These are phyloP conservation scores for Adrianichthys oophorus DNA, from an alignment of 2,797 vertebrate genomes.

Conservation along the genomic window DNA sequence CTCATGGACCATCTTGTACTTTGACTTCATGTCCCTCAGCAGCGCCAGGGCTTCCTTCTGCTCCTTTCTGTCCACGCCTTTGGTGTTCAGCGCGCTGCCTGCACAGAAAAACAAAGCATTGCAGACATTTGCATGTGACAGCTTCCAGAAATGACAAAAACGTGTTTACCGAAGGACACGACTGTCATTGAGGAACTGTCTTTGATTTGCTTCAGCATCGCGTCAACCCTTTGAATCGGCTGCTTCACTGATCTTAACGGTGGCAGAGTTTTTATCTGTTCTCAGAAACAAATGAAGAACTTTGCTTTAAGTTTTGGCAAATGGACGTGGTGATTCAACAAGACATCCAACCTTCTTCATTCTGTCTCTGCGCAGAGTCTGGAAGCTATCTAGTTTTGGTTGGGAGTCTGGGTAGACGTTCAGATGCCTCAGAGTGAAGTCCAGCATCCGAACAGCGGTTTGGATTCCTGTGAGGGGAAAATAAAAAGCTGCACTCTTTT, in stretches of 20 bases:
- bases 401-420: conserved; percentile 73
- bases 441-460: conserved; percentile 78
- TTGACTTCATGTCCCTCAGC: conserved; percentile 69
- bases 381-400: conserved; percentile 69
- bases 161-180: conserved; percentile 61
- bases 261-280: conserved; percentile 58
- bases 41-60: conserved; percentile 62
- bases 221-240: conserved; percentile 49
- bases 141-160: neutral
- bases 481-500: conserved; percentile 12
- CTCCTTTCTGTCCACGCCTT: conserved; percentile 39
- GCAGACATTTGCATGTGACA: neutral
- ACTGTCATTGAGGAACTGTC: conserved; percentile 48
- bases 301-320: conserved; percentile 8
- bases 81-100: conserved; percentile 50
- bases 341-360: conserved; percentile 72
- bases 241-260: conserved; percentile 40
- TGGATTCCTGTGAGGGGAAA: conserved; percentile 80
- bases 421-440: conserved; percentile 76
- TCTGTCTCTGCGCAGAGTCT: conserved; percentile 64
- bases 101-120: conserved; percentile 19
- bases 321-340: neutral
- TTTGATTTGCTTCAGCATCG: conserved; percentile 64
- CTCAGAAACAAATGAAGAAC: conserved; percentile 17
- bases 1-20: conserved; percentile 55